These are phyloP conservation scores for Phalacrocorax carbo DNA, from an alignment of 2,113 vertebrate genomes.

Conservation along the genomic window DNA sequence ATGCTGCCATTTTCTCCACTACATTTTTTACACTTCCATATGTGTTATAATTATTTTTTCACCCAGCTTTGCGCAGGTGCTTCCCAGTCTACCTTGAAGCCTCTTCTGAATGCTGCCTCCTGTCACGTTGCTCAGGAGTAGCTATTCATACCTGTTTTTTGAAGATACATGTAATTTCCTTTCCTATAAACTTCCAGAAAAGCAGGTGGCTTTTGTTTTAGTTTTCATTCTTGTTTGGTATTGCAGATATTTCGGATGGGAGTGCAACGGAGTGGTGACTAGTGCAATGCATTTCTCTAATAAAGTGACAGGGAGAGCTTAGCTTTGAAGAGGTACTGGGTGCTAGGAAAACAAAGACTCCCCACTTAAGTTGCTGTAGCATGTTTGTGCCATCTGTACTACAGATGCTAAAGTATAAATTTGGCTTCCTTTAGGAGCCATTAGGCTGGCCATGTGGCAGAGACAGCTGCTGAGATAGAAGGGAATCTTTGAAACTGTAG, in stretches of 20 bases:
- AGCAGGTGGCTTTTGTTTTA: not conserved
- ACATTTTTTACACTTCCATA: rapidly evolving
- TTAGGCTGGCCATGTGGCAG: not conserved
- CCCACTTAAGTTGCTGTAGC: not conserved
- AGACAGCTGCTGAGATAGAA: not conserved
- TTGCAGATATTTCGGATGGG: not conserved
- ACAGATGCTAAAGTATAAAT: not conserved
- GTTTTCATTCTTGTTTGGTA: not conserved
- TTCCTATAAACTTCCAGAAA: not conserved
- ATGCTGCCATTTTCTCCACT: not conserved
- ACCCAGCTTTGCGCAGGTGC: not conserved
- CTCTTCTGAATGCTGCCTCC: not conserved
- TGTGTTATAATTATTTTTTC: not conserved
- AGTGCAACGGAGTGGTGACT: not conserved
- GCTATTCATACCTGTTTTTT: not conserved
- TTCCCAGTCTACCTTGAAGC: not conserved
- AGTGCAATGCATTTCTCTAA: not conserved
- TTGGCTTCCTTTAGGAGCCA: not conserved
- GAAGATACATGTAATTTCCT: rapidly evolving
- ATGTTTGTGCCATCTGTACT: not conserved
- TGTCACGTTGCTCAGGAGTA: not conserved
- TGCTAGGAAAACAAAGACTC: not conserved
- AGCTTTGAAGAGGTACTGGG: not conserved
- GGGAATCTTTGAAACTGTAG: not conserved
- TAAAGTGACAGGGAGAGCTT: not conserved